Base-by-base conservation (phyloP, 2,113 vertebrate species). In the Malaclemys terrapin region DNA sequence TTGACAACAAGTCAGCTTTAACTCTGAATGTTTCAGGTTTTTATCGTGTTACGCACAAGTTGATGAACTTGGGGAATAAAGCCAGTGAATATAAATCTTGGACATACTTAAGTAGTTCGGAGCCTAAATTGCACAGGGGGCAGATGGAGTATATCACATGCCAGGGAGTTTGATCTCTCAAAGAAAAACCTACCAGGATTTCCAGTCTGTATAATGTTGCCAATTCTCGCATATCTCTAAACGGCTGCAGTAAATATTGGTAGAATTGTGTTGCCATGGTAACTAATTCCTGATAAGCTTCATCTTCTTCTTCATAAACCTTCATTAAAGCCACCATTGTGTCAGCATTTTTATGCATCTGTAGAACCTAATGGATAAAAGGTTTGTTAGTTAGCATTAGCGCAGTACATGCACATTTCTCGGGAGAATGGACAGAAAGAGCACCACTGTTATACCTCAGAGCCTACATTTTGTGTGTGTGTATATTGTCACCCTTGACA, bases 241-340 rank as follows among this genome's bases (percentile, higher is more conserved):
- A 99, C 3, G 99, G 99, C 97, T 99, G 98, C 94, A 99, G 97
- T 91, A 99, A 98, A 96, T 99, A 99, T 97, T 99, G 99, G 97
- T 99, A 99, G 98, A 99, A 99, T 54, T 96, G 96, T 12, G 99
- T 99, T 95, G 99, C 99, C 85, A 97, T 96, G 47, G 98, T 98
- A 93, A 99, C 99, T 91, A 99, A 96, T 82, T 99, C 99, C 93
- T 98, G 98, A 97, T 99, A 99, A 3, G 97, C 98, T 88, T 98
- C 97, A 1, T 99, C 99, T 97, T 99, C 99, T 82, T 99, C 98
- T 88, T 98, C 97, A 87, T 99, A 99, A 95, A 99, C 98, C 93
- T 98, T 95, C 97, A 99, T 98, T 95, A 99, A 98, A 80, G 96
- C 98, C 13, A 99, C 98, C 98, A 99, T 98, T 83, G 98, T 98